Conservation (phyloP, 2,113 vertebrate species). For the Brachyhypopomus occidentalis region DNA sequence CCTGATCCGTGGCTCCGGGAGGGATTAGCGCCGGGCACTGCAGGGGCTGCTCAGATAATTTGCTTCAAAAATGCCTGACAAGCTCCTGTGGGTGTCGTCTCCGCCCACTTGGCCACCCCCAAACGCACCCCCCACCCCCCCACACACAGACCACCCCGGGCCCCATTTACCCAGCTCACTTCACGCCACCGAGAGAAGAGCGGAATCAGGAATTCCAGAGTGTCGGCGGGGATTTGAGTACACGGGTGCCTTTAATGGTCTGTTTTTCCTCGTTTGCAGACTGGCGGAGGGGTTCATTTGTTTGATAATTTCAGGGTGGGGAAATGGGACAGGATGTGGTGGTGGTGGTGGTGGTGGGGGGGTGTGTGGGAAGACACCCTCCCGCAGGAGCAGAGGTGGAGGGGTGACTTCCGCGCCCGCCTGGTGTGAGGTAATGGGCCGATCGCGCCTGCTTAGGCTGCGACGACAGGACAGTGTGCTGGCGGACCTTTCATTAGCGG, state of each 20-base stretch:
- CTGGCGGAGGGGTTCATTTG: slow-evolving; percentile 67
- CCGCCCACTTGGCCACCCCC: not conserved
- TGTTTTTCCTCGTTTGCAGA: slow-evolving; percentile 73
- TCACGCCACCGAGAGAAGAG: slow-evolving; percentile 47
- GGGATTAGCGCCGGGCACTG: slow-evolving; percentile 4
- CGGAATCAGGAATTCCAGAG: slow-evolving; percentile 62
- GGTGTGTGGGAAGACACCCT: slow-evolving; percentile 46
- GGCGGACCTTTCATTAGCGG: slow-evolving; percentile 62
- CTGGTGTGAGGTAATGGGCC: slow-evolving; percentile 66
- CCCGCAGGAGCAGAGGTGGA: not conserved
- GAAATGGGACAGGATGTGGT: not conserved
- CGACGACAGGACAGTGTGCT: slow-evolving; percentile 60
- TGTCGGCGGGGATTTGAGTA: slow-evolving; percentile 69
- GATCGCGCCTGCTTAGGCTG: slow-evolving; percentile 58
- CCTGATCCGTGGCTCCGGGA: not conserved
- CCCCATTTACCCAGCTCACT: not conserved
- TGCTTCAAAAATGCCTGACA: slow-evolving; percentile 57
- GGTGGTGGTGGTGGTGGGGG: not conserved
- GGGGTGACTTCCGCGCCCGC: slow-evolving; percentile 38
- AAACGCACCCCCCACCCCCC: not conserved
- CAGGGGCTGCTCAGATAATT: slow-evolving; percentile 62
- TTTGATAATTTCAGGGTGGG: slow-evolving; percentile 65
- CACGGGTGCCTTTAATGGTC: slow-evolving; percentile 66
- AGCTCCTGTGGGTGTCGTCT: slow-evolving; percentile 45
- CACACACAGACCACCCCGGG: not conserved